A percentile compares a stretch with the other conserved stretches of the same genome.
Conservation (phyloP, 2,797 vertebrate genomes). For the Manis crassicaudata region DNA sequence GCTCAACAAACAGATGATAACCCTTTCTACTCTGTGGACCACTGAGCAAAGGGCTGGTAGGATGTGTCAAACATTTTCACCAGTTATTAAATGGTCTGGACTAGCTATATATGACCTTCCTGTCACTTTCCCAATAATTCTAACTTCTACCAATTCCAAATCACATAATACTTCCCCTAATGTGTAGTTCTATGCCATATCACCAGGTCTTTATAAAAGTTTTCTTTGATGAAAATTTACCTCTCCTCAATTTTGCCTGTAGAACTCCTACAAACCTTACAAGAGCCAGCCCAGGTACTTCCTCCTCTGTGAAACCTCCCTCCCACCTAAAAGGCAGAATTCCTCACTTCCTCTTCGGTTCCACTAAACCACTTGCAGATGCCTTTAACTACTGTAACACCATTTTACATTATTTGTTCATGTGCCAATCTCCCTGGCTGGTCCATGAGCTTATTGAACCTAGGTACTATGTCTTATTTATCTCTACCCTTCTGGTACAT, state of each 20-base stretch:
- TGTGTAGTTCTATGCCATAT: background rate
- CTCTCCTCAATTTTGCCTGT: background rate
- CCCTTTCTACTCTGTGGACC: background rate
- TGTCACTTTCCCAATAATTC: background rate
- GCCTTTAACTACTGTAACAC: background rate
- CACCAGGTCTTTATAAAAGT: background rate
- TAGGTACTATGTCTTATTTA: background rate
- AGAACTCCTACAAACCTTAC: background rate
- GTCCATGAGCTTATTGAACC: background rate
- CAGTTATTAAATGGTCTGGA: background rate
- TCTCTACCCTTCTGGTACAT: background rate
- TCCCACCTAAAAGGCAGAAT: background rate
- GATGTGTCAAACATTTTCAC: background rate
- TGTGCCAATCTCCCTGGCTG: background rate
- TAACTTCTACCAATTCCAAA: background rate
- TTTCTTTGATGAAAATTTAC: background rate
- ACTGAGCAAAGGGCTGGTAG: background rate
- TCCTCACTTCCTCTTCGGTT: background rate
- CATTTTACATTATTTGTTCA: background rate
- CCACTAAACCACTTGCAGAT: background rate
- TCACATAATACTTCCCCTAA: background rate
- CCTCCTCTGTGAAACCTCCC: background rate
- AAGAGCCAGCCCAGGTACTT: background rate
- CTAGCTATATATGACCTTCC: background rate
- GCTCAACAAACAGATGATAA: background rate